Percentiles rank a stretch among this genome's conserved stretches.
Evolutionary conservation across 64 coral and sea anemone genomes (phyloP).

Genomic region (Montipora cactus): DNA sequence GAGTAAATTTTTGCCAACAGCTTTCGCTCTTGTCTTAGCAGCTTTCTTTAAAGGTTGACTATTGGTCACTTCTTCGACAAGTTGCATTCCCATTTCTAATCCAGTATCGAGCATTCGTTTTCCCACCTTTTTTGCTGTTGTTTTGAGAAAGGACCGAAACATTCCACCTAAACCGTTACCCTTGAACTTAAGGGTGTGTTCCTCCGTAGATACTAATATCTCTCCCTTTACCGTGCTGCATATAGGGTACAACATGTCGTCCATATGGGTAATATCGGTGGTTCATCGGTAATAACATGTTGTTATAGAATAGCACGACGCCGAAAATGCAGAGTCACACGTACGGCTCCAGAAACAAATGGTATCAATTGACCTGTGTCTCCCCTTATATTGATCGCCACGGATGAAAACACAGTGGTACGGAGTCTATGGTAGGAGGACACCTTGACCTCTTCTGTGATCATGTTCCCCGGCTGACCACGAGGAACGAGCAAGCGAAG

Average conservation of each 20-base stretch:
- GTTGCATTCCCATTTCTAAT: background rate
- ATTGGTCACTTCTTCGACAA: background rate
- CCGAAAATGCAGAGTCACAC: constrained; percentile 13
- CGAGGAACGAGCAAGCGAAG: too few relatives aligned
- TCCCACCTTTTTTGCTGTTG: background rate
- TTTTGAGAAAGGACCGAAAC: constrained; percentile 36
- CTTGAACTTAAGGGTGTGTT: constrained; percentile 3
- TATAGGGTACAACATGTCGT: background rate
- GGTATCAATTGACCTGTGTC: constrained; percentile 5
- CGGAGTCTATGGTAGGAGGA: background rate
- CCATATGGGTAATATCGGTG: background rate
- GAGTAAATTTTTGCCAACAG: background rate
- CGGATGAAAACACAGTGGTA: too few relatives aligned
- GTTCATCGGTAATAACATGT: background rate
- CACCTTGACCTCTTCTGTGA: background rate
- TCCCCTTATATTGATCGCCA: constrained; percentile 21
- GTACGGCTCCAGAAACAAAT: constrained; percentile 2
- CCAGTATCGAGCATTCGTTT: constrained; percentile 20
- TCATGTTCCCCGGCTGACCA: too few relatives aligned
- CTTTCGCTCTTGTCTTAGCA: background rate
- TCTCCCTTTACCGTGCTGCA: background rate
- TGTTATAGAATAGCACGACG: constrained; percentile 17
- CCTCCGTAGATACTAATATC: background rate
- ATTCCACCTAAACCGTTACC: background rate
- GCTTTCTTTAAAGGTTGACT: background rate